These are phyloP conservation scores for Rhorus exstirpatorius DNA, from an alignment of 2,888 invertebrate genomes.

Conservation along the genomic window DNA sequence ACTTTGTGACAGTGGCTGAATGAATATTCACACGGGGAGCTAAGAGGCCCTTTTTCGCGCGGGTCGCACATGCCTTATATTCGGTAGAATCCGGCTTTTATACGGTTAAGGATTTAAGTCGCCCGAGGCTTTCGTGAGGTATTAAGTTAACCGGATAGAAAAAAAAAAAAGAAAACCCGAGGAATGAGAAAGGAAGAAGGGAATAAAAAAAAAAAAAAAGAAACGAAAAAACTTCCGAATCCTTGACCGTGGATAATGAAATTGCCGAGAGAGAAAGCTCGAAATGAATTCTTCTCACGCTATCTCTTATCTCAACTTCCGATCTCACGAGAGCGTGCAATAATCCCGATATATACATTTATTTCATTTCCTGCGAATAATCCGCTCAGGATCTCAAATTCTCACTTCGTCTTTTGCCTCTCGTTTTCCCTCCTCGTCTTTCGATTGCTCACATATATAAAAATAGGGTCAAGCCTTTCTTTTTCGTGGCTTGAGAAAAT, in stretches of 20 bases:
- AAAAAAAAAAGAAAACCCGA: conserved; percentile 17
- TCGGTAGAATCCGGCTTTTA: conserved; percentile 41
- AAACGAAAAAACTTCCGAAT: conserved; percentile 24
- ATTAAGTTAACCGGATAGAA: conserved; percentile 43
- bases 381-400: conserved; percentile 42
- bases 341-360: conserved; percentile 61
- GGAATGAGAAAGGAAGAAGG: background rate
- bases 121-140: conserved; percentile 33
- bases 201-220: conserved; percentile 7
- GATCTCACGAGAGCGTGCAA: conserved; percentile 55
- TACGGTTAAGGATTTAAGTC: conserved; percentile 55
- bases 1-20: conserved; percentile 55
- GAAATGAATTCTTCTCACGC: conserved; percentile 61
- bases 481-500: too few relatives aligned
- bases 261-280: conserved; percentile 43
- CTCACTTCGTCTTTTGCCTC: conserved; percentile 29
- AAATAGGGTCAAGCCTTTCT: background rate
- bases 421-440: background rate
- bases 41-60: conserved; percentile 52
- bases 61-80: conserved; percentile 22
- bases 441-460: background rate
- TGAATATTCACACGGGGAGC: conserved; percentile 66
- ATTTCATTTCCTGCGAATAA: conserved; percentile 54
- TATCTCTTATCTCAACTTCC: conserved; percentile 57
- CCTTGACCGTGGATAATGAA: conserved; percentile 59